Conservation (phyloP, 2,113 vertebrate species). For the Rhipidura dahli region DNA sequence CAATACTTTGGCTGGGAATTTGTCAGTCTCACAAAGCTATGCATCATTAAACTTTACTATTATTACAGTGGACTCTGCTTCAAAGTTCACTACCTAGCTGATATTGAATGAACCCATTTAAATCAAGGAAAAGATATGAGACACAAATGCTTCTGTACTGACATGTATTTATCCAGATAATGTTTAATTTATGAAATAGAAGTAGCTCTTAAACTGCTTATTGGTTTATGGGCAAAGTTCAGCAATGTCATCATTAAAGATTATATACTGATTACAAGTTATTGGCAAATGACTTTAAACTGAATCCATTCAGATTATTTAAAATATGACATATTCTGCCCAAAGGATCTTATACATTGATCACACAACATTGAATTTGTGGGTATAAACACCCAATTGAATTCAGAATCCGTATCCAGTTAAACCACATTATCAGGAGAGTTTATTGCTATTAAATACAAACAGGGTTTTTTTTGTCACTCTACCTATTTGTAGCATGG, state of each 20-base stretch:
- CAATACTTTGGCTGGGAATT: slow-evolving; percentile 86
- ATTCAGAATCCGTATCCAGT: background rate
- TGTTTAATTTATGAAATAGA: slow-evolving; percentile 68
- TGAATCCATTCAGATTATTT: slow-evolving; percentile 13
- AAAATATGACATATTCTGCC: slow-evolving; percentile 22
- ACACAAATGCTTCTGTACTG: slow-evolving; percentile 43
- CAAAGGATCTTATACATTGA: slow-evolving; percentile 32
- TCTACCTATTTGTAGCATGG: background rate
- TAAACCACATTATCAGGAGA: background rate
- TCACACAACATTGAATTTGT: background rate
- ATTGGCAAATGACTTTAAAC: slow-evolving; percentile 34
- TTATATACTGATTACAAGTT: slow-evolving; percentile 47
- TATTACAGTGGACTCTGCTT: slow-evolving; percentile 79
- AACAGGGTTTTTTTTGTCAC: background rate
- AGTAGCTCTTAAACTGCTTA: slow-evolving; percentile 50
- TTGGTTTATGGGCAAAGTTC: slow-evolving; percentile 46
- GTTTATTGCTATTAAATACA: background rate
- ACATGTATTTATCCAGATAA: slow-evolving; percentile 36
- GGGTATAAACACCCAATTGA: background rate
- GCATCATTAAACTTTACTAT: slow-evolving; percentile 85
- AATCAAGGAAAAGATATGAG: slow-evolving; percentile 57
- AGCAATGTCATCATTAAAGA: slow-evolving; percentile 30
- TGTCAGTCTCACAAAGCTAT: slow-evolving; percentile 81
- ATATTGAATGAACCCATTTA: slow-evolving; percentile 63
- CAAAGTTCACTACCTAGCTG: slow-evolving; percentile 76